A percentile compares a stretch with the other conserved stretches of the same genome.
These are phyloP conservation scores for Lithobates pipiens DNA, from an alignment of 2,797 vertebrate genomes.

Conservation along the genomic window DNA sequence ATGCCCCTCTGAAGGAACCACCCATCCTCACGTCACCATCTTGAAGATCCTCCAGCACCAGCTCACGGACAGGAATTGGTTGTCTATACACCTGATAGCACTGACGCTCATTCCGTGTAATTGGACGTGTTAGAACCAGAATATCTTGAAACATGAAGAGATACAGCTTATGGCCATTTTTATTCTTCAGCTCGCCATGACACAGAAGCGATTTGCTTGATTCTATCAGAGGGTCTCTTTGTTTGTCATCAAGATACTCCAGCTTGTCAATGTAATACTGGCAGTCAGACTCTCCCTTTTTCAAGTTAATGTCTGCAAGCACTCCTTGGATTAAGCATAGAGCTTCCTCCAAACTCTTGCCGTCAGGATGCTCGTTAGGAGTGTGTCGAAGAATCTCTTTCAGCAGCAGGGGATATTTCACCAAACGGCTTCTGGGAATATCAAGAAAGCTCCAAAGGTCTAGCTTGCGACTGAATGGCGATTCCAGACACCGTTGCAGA, in stretches of 20 bases:
- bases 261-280: constrained; percentile 95
- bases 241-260: constrained; percentile 93
- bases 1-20: constrained; percentile 93
- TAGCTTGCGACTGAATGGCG: constrained; percentile 94
- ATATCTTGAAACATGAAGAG: constrained; percentile 96
- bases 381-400: constrained; percentile 93
- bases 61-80: constrained; percentile 89
- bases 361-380: constrained; percentile 86
- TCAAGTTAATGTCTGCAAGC: constrained; percentile 92
- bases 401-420: constrained; percentile 93
- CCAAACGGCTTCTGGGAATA: constrained; percentile 91
- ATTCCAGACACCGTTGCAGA: constrained; percentile 93
- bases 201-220: constrained; percentile 91
- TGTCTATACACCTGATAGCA: constrained; percentile 95
- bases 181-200: constrained; percentile 93
- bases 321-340: constrained; percentile 91
- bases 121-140: constrained; percentile 91
- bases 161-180: constrained; percentile 93
- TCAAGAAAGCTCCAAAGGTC: constrained; percentile 98
- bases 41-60: constrained; percentile 93
- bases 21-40: constrained; percentile 95
- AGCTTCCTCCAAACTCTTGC: constrained; percentile 83
- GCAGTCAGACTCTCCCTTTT: constrained; percentile 96
- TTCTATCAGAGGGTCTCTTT: constrained; percentile 87
- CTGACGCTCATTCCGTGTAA: constrained; percentile 88